phyloP scores from a whole-genome alignment of 2,888 invertebrate genomes.

The Agrotis exclamationis region DNA sequence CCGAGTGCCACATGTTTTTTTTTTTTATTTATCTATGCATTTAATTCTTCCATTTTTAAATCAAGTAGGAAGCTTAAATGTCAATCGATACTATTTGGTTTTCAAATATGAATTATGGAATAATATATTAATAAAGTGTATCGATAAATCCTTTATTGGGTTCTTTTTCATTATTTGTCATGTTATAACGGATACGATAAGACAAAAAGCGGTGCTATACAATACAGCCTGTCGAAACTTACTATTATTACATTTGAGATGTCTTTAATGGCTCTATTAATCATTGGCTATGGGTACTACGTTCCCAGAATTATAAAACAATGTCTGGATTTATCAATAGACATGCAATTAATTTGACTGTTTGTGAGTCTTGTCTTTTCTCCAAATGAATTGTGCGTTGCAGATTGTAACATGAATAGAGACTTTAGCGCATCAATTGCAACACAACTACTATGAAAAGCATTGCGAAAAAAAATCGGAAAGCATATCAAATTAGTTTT shows the following conservation, averaged over 20 bases:
- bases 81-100: neutral
- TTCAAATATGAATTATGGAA: neutral
- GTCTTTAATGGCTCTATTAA: conserved; percentile 20
- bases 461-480: neutral
- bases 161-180: conserved; percentile 4
- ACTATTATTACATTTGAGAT: conserved; percentile 28
- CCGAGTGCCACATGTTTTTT: too few relatives aligned
- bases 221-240: conserved; percentile 20
- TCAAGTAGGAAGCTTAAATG: neutral
- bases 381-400: neutral
- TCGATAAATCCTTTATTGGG: conserved; percentile 13
- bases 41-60: neutral
- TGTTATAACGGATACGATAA: conserved; percentile 5
- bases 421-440: neutral
- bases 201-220: conserved; percentile 31
- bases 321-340: conserved; percentile 20
- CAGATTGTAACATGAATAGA: neutral
- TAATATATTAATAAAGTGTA: neutral
- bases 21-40: too few relatives aligned
- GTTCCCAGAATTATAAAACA: conserved; percentile 23
- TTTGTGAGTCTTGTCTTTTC: neutral
- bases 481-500: too few relatives aligned
- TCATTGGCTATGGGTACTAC: conserved; percentile 27
- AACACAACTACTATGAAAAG: neutral
- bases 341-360: conserved; percentile 5